These are phyloP conservation scores for Neodiprion fabricii DNA, from an alignment of 1,140 invertebrate species.

Conservation along the genomic window DNA sequence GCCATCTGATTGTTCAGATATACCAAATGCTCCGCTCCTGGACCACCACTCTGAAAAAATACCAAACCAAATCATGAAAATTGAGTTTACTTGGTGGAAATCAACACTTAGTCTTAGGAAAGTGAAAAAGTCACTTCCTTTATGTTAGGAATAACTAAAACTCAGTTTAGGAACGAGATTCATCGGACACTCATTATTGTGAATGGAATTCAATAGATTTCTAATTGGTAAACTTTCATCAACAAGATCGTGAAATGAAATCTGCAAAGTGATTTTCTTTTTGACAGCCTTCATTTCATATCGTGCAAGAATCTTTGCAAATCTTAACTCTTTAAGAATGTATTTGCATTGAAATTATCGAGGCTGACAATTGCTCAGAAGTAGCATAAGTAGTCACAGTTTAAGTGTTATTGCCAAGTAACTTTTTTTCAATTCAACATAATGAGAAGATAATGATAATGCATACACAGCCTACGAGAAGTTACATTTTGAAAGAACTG, in stretches of 20 bases:
- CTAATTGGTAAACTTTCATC: neutral
- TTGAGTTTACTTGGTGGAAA: slow-evolving; percentile 44
- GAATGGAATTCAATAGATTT: slow-evolving; percentile 11
- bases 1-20: slow-evolving; percentile 71
- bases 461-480: no score
- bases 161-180: slow-evolving; percentile 57
- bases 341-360: no score
- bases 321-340: no score
- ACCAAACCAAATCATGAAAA: slow-evolving; percentile 63
- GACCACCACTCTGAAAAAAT: slow-evolving; percentile 65
- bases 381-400: no score
- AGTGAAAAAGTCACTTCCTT: slow-evolving; percentile 33
- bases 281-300: no score
- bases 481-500: no score
- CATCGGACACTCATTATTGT: slow-evolving; percentile 39
- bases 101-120: slow-evolving; percentile 46
- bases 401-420: no score
- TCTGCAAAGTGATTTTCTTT: neutral
- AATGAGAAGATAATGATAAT: no score
- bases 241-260: neutral
- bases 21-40: slow-evolving; percentile 70
- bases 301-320: no score
- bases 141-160: slow-evolving; percentile 51
- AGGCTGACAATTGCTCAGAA: no score
- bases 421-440: no score